phyloP scores from a whole-genome alignment of 2,113 vertebrate genomes.

The Muscicapa adusta region DNA sequence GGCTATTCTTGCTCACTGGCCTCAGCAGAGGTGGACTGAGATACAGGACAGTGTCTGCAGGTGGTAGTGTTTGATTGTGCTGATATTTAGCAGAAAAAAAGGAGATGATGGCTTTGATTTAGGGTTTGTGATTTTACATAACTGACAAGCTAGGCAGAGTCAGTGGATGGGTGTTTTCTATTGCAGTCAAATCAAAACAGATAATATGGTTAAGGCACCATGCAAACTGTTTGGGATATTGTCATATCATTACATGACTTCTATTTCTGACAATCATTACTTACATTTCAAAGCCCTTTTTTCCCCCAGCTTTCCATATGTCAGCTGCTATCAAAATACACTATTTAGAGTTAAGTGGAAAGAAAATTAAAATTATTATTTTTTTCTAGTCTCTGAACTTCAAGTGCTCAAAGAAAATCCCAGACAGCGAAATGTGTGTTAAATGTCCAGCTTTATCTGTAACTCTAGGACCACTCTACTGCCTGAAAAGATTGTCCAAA shows the following conservation, averaged over 20 bases:
- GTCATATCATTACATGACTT: background rate
- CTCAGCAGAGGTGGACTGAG: background rate
- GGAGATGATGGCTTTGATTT: background rate
- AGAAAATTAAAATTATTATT: background rate
- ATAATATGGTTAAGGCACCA: background rate
- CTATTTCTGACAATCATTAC: conserved; percentile 8
- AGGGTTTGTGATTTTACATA: background rate
- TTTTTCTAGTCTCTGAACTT: background rate
- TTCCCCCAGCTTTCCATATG: background rate
- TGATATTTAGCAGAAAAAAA: background rate
- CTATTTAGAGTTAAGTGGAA: background rate
- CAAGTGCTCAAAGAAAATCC: background rate
- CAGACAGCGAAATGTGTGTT: background rate
- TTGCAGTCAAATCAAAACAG: conserved; percentile 11
- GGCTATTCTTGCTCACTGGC: background rate
- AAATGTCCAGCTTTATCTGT: background rate
- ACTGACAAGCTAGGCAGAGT: background rate
- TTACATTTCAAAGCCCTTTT: background rate
- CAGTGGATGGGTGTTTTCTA: background rate
- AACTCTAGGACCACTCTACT: background rate
- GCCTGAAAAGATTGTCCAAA: background rate
- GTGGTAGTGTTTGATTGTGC: conserved; percentile 18
- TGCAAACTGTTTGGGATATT: background rate
- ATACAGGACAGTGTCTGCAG: background rate
- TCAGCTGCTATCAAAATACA: conserved; percentile 4